A percentile compares a stretch with the other conserved stretches of the same genome.
Conservation (phyloP, 1,140 invertebrate species). For the Oryctes rhinoceros region DNA sequence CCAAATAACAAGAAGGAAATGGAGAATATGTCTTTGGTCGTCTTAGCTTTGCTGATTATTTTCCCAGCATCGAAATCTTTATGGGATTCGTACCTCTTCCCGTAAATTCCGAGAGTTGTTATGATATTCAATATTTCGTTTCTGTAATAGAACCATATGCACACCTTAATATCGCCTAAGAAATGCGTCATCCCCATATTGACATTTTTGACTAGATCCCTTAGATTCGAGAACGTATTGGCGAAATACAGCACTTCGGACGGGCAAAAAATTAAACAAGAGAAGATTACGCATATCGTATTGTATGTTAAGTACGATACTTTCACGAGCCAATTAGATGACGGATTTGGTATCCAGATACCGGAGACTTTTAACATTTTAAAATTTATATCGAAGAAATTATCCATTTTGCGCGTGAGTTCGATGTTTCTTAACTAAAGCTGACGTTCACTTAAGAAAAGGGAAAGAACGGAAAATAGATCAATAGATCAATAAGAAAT, state of each 20-base stretch:
- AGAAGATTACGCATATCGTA: not conserved
- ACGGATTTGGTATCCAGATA: conserved; percentile 32
- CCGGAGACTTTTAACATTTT: conserved; percentile 36
- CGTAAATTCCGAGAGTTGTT: conserved; percentile 37
- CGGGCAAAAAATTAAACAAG: conserved; percentile 35
- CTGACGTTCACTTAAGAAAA: not conserved
- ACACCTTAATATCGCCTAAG: conserved; percentile 43
- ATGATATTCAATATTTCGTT: conserved; percentile 43
- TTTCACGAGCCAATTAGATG: conserved; percentile 2
- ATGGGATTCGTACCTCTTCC: conserved; percentile 41
- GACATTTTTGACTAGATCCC: conserved; percentile 44
- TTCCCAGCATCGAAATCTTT: conserved; percentile 42
- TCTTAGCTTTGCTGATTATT: conserved; percentile 28
- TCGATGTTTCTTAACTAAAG: not conserved
- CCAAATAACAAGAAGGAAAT: conserved; percentile 34
- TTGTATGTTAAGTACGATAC: conserved; percentile 42
- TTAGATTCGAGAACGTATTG: conserved; percentile 39
- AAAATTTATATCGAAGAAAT: conserved; percentile 38
- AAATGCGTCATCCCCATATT: conserved; percentile 45
- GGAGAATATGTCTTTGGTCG: conserved; percentile 6
- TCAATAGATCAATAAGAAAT: not conserved
- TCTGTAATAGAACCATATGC: conserved; percentile 31
- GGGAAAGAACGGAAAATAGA: not conserved
- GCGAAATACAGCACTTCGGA: conserved; percentile 43
- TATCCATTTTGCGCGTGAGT: not conserved